Base-by-base conservation (phyloP, 2,888 invertebrate species). In the Ametastegia equiseti region DNA sequence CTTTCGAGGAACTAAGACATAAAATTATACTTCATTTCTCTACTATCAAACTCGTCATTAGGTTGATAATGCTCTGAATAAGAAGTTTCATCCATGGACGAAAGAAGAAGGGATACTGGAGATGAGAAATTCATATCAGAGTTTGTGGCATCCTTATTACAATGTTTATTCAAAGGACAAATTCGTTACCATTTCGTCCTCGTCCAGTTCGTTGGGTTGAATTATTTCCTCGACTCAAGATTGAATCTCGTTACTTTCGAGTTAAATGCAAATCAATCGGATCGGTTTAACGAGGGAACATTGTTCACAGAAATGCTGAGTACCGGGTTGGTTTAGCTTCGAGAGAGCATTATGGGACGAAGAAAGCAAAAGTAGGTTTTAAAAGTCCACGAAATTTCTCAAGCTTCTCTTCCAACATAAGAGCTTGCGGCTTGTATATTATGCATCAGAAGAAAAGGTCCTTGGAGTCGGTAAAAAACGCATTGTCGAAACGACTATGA, bases 281-380 rank as follows among this genome's bases (percentile, higher is more conserved):
- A 47, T 71, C 71, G 23, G 45, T 30, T 23, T 71, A 71, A 71
- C 71, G 36, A 54, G n/a, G n/a, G 45, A 27, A 75, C 36, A 33
- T 75, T 75, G 75, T 45, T 54, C 45, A 23, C 27, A 15, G 1
- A 71, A 27, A 47, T 15, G 23, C 27, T 15, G 7, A 36, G 45
- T 19, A 71, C 33, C 30, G 19, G 50, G 36, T 71, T 45, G 75
- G 75, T n/a, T 19, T 50, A 54, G 75, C 33, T 54, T 50, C 19
- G 33, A 75, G 23, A 9, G 30, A 75, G 50, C 27, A 54, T 75
- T 54, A 50, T 54, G 19, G n/a, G 13, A 13, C n/a, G 50, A 30
- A 54, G 33, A 75, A 75, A 50, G 75, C 75, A 13, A 23, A 75
- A 75, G 54, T 54, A 75, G n/a, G 54, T 54, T 54, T 54, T 19